phyloP scores from a whole-genome alignment of 1,140 invertebrate genomes.

The Euura saliciscinereae region DNA sequence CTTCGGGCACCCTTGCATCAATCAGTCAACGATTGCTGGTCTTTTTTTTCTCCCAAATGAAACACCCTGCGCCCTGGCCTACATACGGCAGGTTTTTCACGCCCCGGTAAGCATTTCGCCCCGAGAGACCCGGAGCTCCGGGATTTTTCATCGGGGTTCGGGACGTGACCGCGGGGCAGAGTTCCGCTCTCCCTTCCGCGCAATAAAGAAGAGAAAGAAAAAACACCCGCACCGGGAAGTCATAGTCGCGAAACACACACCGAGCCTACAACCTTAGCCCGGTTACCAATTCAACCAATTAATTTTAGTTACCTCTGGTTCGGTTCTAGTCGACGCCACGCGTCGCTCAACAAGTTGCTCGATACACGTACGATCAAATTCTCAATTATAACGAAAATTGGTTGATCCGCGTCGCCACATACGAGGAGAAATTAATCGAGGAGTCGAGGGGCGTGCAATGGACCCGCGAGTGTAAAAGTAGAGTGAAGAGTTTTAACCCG shows the following conservation, averaged over 20 bases:
- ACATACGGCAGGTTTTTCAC: not conserved
- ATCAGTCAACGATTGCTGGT: not conserved
- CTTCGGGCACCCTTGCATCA: not conserved
- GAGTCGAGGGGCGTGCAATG: no score
- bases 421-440: no score
- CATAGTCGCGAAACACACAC: not conserved
- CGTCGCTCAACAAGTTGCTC: not conserved
- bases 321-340: not conserved
- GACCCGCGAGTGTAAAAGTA: no score
- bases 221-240: not conserved
- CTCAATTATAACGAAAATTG: no score
- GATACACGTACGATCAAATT: not conserved
- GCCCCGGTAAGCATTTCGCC: conserved; percentile 3
- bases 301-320: not conserved
- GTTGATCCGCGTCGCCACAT: no score
- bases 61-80: not conserved
- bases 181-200: not conserved
- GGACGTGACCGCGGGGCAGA: not conserved
- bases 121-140: not conserved
- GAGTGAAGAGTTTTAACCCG: no score
- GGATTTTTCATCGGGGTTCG: conserved; percentile 3
- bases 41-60: not conserved
- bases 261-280: not conserved
- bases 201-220: not conserved
- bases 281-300: no score